phyloP scores from a whole-genome alignment of 2,888 invertebrate species.

The Hemistola chrysoprasaria region DNA sequence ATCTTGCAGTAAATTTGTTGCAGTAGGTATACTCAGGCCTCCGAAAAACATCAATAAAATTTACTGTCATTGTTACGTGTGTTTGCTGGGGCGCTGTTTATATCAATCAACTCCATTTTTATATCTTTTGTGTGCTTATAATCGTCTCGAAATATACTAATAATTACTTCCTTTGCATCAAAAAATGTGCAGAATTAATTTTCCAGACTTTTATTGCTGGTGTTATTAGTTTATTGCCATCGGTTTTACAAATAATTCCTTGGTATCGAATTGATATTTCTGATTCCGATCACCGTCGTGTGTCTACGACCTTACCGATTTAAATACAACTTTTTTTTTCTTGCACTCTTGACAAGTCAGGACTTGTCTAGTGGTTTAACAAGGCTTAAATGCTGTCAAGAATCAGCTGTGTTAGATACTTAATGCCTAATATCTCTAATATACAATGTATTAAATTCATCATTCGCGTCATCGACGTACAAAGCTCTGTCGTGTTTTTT shows the following conservation, averaged over 20 bases:
- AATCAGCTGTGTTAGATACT: slow-evolving; percentile 62
- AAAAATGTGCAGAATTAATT: slow-evolving; percentile 25
- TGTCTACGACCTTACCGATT: slow-evolving; percentile 30
- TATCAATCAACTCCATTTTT: slow-evolving; percentile 49
- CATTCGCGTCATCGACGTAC: slow-evolving; percentile 62
- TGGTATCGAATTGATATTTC: slow-evolving; percentile 25
- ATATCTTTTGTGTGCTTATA: slow-evolving; percentile 43
- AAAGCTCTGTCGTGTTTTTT: slow-evolving; percentile 55
- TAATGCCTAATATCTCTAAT: slow-evolving; percentile 57
- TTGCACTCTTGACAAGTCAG: slow-evolving; percentile 40
- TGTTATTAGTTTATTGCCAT: slow-evolving; percentile 32
- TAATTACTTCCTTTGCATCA: slow-evolving; percentile 26
- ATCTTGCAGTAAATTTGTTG: slow-evolving; percentile 31
- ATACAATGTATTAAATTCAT: slow-evolving; percentile 68
- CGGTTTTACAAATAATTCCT: slow-evolving; percentile 26
- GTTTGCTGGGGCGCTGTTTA: slow-evolving; percentile 36
- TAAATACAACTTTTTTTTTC: slow-evolving; percentile 45
- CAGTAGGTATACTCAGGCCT: no score
- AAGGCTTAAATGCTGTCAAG: slow-evolving; percentile 53
- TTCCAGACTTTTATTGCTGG: slow-evolving; percentile 25
- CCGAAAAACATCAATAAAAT: no score
- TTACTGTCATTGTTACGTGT: slow-evolving; percentile 27
- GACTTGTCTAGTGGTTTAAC: slow-evolving; percentile 57
- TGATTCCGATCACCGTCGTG: slow-evolving; percentile 26
- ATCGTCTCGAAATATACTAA: slow-evolving; percentile 25